Evolutionary conservation across 2,113 vertebrate genomes (phyloP).

Genomic region (Arothron firmamentum): DNA sequence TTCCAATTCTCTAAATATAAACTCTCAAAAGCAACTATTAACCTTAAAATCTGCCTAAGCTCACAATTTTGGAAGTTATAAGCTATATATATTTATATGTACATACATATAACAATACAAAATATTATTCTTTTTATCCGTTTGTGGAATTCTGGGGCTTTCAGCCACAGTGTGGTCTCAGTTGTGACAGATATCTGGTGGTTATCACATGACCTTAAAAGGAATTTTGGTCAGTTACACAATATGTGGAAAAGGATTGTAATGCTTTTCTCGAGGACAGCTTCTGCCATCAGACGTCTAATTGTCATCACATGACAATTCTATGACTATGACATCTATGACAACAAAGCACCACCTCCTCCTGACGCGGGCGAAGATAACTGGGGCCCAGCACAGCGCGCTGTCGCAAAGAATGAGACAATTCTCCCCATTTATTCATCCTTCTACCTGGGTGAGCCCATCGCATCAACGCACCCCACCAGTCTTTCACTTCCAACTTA

Average conservation of each 20-base stretch:
- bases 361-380: no score
- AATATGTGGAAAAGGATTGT: not conserved
- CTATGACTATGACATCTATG: not conserved
- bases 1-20: no score
- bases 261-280: not conserved
- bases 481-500: slow-evolving; percentile 10
- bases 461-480: slow-evolving; percentile 4
- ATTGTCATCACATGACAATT: not conserved
- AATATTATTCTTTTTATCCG: no score
- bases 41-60: no score
- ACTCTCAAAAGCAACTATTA: no score
- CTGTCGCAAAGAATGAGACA: slow-evolving; percentile 5
- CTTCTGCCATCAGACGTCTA: not conserved
- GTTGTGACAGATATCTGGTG: not conserved
- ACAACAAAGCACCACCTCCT: not conserved
- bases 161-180: not conserved
- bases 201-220: not conserved
- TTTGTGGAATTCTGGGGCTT: no score
- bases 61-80: no score
- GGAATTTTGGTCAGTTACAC: no score
- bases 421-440: slow-evolving; percentile 1
- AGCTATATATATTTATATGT: not conserved
- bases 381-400: no score
- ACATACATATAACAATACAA: not conserved
- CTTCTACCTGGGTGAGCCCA: not conserved